phyloP scores from a whole-genome alignment of 2,888 invertebrate genomes.

The Diachrysia chrysitis region DNA sequence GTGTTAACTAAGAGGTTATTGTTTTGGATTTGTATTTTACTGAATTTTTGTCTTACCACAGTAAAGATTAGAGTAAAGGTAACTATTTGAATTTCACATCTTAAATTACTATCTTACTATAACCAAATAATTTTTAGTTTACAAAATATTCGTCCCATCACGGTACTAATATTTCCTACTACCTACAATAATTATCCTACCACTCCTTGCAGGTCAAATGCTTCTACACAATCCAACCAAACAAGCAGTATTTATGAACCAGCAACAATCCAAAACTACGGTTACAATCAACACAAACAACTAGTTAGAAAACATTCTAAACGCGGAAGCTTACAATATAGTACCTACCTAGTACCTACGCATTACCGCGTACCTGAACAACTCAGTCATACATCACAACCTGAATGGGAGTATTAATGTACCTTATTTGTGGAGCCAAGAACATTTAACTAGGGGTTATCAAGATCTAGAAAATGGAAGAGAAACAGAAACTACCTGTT shows the following conservation, averaged over 20 bases:
- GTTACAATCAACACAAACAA: constrained; percentile 8
- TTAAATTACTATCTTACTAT: no score
- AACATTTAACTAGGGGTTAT: constrained; percentile 49
- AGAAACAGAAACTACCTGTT: constrained; percentile 37
- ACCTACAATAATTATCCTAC: no score
- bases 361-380: constrained; percentile 41
- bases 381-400: constrained; percentile 45
- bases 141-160: no score
- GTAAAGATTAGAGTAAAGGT: no score
- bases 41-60: no score
- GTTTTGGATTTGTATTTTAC: neutral
- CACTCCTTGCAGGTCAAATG: neutral
- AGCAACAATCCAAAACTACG: neutral
- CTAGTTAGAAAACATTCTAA: constrained; percentile 45
- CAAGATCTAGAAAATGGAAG: constrained; percentile 49
- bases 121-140: no score
- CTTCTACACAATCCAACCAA: neutral
- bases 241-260: constrained; percentile 3
- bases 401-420: constrained; percentile 57
- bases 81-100: no score
- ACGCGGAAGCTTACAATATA: constrained; percentile 54
- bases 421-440: constrained; percentile 51
- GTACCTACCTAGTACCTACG: constrained; percentile 27
- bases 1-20: constrained; percentile 28
- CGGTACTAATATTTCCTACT: no score